Evolutionary conservation across 2,888 invertebrate species (phyloP).

Genomic region (Cryptophagus acutangulus): DNA sequence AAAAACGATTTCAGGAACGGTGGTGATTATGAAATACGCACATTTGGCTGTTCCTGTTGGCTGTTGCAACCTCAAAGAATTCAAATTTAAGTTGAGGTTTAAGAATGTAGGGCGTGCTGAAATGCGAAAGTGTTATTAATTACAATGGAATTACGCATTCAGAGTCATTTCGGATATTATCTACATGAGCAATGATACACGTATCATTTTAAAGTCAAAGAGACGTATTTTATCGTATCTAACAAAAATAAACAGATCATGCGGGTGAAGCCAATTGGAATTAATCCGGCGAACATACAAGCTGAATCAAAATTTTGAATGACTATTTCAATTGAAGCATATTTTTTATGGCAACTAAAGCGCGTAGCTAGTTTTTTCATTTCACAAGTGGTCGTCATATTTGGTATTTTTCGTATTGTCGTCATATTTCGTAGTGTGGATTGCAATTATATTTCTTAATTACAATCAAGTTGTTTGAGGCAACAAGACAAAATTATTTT

Average conservation of each 20-base stretch:
- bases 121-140: conserved; percentile 46
- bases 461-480: too few relatives aligned
- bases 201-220: conserved; percentile 46
- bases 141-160: background rate
- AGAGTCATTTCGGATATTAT: conserved; percentile 14
- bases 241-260: conserved; percentile 40
- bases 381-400: too few relatives aligned
- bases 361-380: too few relatives aligned
- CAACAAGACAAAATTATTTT: too few relatives aligned
- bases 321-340: too few relatives aligned
- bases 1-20: conserved; percentile 14
- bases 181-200: conserved; percentile 29
- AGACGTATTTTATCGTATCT: conserved; percentile 39
- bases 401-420: too few relatives aligned
- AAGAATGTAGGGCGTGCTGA: conserved; percentile 98
- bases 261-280: conserved; percentile 38
- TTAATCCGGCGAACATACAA: conserved; percentile 10
- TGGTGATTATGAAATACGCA: conserved; percentile 55
- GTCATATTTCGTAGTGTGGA: too few relatives aligned
- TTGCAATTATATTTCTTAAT: too few relatives aligned
- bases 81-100: conserved; percentile 93
- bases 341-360: too few relatives aligned
- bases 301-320: too few relatives aligned
- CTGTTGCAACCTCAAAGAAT: conserved; percentile 83
- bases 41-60: conserved; percentile 70